Conservation (phyloP, 2,797 vertebrate species). For the Lates japonicus region DNA sequence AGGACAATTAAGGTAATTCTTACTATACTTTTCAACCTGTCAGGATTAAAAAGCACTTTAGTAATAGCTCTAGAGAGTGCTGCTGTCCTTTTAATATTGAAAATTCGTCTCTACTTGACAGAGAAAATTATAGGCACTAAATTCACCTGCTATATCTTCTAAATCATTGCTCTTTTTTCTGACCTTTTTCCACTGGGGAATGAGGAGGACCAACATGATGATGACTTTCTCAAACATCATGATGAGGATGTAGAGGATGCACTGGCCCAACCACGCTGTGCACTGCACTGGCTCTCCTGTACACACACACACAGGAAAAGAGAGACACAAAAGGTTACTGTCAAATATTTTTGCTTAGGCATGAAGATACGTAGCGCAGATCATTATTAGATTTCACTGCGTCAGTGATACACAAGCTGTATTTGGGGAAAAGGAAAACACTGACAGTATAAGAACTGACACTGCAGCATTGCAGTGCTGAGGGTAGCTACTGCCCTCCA, state of each 20-base stretch:
- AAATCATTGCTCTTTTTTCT: conserved; percentile 27
- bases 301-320: conserved; percentile 4
- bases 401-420: conserved; percentile 16
- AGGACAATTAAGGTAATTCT: not conserved
- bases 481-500: conserved; percentile 62
- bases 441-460: not conserved
- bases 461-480: conserved; percentile 10
- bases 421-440: not conserved
- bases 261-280: conserved; percentile 95
- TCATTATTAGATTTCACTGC: conserved; percentile 17
- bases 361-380: not conserved
- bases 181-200: conserved; percentile 98
- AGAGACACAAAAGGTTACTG: conserved; percentile 4
- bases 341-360: conserved; percentile 8
- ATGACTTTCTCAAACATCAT: conserved; percentile 98
- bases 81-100: not conserved
- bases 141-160: not conserved
- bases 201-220: conserved; percentile 96
- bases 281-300: conserved; percentile 96
- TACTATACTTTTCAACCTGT: not conserved
- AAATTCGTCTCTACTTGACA: not conserved
- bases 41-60: not conserved
- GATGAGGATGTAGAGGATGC: conserved; percentile 96
- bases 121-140: not conserved
- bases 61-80: not conserved